phyloP scores from a whole-genome alignment of 2,113 vertebrate genomes.

The Phylloscopus trochilus region DNA sequence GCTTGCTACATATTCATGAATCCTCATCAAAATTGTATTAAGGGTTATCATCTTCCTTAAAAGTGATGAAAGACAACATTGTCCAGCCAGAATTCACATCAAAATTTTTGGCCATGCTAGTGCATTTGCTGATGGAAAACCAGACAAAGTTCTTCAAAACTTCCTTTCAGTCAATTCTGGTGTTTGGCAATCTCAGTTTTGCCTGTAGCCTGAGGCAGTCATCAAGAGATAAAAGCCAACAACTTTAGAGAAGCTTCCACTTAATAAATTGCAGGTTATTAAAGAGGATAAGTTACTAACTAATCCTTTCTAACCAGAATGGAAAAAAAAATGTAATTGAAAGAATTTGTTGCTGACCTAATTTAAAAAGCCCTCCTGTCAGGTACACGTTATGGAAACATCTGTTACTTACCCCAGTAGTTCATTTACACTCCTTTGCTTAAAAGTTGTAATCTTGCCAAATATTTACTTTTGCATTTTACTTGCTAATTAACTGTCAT shows the following conservation, averaged over 20 bases:
- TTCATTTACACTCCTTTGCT: slow-evolving; percentile 2
- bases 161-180: not conserved
- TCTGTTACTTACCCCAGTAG: not conserved
- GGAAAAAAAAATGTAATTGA: not conserved
- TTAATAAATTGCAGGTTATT: slow-evolving; percentile 18
- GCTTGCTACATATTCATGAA: not conserved
- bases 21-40: not conserved
- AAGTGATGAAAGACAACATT: not conserved
- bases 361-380: not conserved
- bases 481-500: slow-evolving; percentile 47
- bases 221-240: not conserved
- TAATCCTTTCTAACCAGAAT: not conserved
- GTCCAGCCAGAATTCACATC: not conserved
- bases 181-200: not conserved
- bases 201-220: not conserved
- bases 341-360: not conserved
- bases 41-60: not conserved
- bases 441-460: slow-evolving; percentile 52
- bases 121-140: not conserved
- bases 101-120: not conserved
- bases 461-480: slow-evolving; percentile 59
- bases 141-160: not conserved
- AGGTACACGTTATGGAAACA: not conserved
- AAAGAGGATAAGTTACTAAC: not conserved
- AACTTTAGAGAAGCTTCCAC: not conserved